A percentile compares a stretch with the other conserved stretches of the same genome.
These are phyloP conservation scores for Gandaritis pyraliata DNA, from an alignment of 2,888 invertebrate genomes.

Conservation along the genomic window DNA sequence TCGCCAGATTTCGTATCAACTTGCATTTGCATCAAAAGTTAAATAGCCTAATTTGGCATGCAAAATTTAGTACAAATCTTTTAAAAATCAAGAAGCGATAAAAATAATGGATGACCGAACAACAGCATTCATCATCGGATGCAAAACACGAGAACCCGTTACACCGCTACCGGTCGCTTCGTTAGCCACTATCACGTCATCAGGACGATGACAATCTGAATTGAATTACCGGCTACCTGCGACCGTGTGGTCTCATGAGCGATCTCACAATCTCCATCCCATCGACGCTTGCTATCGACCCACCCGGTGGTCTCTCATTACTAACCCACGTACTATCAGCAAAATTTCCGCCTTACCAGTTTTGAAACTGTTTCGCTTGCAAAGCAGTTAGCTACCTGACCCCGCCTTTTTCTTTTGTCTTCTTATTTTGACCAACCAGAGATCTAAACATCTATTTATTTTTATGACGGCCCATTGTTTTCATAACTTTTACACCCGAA, in stretches of 20 bases:
- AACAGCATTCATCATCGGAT: slow-evolving; percentile 56
- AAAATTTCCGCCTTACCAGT: too few relatives aligned
- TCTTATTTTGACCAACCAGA: too few relatives aligned
- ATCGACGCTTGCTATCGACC: slow-evolving; percentile 76
- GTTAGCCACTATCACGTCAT: slow-evolving; percentile 80
- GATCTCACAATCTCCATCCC: slow-evolving; percentile 76
- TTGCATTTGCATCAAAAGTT: not conserved
- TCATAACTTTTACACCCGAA: too few relatives aligned
- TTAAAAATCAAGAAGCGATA: slow-evolving; percentile 35
- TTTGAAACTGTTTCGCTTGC: too few relatives aligned
- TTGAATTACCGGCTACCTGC: slow-evolving; percentile 82
- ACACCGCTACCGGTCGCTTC: slow-evolving; percentile 75
- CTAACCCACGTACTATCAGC: slow-evolving; percentile 65
- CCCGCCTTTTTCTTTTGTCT: too few relatives aligned
- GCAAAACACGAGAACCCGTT: slow-evolving; percentile 62
- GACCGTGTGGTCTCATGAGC: slow-evolving; percentile 79
- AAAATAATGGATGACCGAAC: slow-evolving; percentile 43
- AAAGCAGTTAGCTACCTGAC: too few relatives aligned
- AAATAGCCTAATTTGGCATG: slow-evolving; percentile 17
- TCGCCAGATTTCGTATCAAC: slow-evolving; percentile 3
- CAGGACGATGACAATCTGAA: slow-evolving; percentile 82
- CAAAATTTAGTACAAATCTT: slow-evolving; percentile 26
- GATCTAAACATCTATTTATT: too few relatives aligned
- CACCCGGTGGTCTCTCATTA: slow-evolving; percentile 81
- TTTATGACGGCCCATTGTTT: too few relatives aligned